Conservation (phyloP, 2,113 vertebrate species). For the Silurus asotus region DNA sequence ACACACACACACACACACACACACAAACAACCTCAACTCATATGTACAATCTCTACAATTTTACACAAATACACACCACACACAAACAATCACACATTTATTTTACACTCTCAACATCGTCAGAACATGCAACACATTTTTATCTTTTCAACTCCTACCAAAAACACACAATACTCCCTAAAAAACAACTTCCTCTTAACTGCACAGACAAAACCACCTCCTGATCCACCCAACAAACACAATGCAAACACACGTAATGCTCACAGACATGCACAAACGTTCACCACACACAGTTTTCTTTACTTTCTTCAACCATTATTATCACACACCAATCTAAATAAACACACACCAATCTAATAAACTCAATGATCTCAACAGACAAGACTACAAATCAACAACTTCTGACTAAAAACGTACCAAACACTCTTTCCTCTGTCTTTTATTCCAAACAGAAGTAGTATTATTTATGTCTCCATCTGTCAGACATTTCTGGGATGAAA, state of each 20-base stretch:
- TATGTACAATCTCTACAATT: background rate
- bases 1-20: background rate
- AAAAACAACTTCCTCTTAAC: too few species aligned
- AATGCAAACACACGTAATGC: background rate
- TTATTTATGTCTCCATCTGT: constrained; percentile 41
- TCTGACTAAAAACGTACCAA: background rate
- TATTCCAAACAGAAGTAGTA: constrained; percentile 18
- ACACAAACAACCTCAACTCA: background rate
- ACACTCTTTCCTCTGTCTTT: constrained; percentile 13
- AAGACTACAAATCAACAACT: background rate
- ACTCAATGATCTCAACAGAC: background rate
- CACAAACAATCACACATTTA: background rate
- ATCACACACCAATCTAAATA: background rate
- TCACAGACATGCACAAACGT: background rate
- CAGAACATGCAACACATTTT: background rate
- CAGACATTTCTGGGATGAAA: constrained; percentile 37
- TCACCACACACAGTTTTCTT: background rate
- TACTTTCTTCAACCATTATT: background rate
- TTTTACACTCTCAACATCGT: background rate
- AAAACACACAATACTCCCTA: too few species aligned
- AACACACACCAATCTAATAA: background rate
- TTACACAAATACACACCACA: background rate
- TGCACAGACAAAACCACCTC: background rate
- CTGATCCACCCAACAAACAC: background rate
- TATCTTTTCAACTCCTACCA: too few species aligned